Evolutionary conservation across 2,797 vertebrate species (phyloP).

Genomic region (Myripristis jacobus): DNA sequence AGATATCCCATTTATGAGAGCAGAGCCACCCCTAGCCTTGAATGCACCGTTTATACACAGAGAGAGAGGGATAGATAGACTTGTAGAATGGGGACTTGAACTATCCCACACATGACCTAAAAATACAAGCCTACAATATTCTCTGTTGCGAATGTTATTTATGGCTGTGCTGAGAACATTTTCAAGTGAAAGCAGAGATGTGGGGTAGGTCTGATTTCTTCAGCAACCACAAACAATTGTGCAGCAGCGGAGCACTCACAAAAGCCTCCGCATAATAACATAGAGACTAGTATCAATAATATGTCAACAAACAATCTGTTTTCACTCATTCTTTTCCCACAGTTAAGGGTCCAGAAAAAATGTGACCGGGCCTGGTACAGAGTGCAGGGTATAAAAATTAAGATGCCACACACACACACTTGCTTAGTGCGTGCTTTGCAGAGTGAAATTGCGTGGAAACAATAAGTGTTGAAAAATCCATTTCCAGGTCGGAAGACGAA

Average conservation of each 20-base stretch:
- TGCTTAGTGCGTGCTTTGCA: not conserved
- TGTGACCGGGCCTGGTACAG: not conserved
- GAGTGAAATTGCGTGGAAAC: not conserved
- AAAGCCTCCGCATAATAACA: slow-evolving; percentile 47
- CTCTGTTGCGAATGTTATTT: slow-evolving; percentile 48
- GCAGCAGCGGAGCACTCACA: slow-evolving; percentile 22
- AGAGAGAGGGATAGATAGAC: slow-evolving; percentile 35
- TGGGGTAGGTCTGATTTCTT: slow-evolving; percentile 19
- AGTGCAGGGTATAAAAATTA: slow-evolving; percentile 4
- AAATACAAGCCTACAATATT: slow-evolving; percentile 61
- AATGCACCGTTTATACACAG: slow-evolving; percentile 37
- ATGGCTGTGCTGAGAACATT: slow-evolving; percentile 54
- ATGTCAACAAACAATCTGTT: slow-evolving; percentile 64
- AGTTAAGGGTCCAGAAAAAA: slow-evolving; percentile 15
- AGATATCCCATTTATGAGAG: slow-evolving; percentile 47
- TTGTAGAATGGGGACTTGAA: slow-evolving; percentile 47
- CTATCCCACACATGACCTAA: slow-evolving; percentile 68
- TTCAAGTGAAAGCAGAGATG: slow-evolving; percentile 52
- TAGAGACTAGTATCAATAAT: slow-evolving; percentile 45
- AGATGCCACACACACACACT: slow-evolving; percentile 17
- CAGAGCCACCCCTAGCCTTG: slow-evolving; percentile 46
- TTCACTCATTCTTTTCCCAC: slow-evolving; percentile 53
- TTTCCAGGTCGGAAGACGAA: not conserved
- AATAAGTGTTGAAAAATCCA: not conserved
- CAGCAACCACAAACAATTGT: slow-evolving; percentile 51